These are phyloP conservation scores for Zalophus californianus DNA, from an alignment of 2,797 vertebrate species.

Conservation along the genomic window DNA sequence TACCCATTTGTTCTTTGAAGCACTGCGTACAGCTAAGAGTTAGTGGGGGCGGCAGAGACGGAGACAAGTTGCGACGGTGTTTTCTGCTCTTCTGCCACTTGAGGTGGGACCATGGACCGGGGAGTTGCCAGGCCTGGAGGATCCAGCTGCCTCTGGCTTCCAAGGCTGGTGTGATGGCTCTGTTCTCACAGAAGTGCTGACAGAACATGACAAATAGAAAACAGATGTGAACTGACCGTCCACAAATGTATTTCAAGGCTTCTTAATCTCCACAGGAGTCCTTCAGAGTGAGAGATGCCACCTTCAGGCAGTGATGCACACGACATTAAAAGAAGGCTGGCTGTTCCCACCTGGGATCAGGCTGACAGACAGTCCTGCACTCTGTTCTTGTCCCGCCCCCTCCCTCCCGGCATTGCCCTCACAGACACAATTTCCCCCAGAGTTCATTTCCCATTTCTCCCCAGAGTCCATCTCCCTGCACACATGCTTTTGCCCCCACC, in stretches of 20 bases:
- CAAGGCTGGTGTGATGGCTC: constrained; percentile 58
- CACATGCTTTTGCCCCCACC: rapidly evolving
- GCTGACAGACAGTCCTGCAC: not conserved
- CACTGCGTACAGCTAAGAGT: not conserved
- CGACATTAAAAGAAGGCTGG: not conserved
- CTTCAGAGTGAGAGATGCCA: constrained; percentile 31
- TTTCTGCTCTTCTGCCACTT: not conserved
- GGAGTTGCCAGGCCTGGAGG: constrained; percentile 10
- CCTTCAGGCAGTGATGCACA: not conserved
- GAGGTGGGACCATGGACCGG: not conserved
- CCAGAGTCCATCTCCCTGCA: no score
- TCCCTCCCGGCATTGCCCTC: not conserved
- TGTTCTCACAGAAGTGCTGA: constrained; percentile 79
- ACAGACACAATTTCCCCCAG: not conserved
- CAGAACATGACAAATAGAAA: constrained; percentile 76
- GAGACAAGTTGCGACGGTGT: not conserved
- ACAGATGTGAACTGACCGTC: constrained; percentile 76
- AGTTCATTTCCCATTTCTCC: not conserved
- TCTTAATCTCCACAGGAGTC: not conserved
- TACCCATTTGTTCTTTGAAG: constrained; percentile 12
- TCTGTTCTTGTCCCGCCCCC: rapidly evolving
- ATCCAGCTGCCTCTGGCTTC: constrained; percentile 37
- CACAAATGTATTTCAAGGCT: constrained; percentile 55
- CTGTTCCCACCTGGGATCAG: not conserved
- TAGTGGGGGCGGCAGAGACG: not conserved